A percentile compares a stretch with the other conserved stretches of the same genome.
phyloP scores from a whole-genome alignment of 1,140 invertebrate genomes.

The Drosophila kepulauana region DNA sequence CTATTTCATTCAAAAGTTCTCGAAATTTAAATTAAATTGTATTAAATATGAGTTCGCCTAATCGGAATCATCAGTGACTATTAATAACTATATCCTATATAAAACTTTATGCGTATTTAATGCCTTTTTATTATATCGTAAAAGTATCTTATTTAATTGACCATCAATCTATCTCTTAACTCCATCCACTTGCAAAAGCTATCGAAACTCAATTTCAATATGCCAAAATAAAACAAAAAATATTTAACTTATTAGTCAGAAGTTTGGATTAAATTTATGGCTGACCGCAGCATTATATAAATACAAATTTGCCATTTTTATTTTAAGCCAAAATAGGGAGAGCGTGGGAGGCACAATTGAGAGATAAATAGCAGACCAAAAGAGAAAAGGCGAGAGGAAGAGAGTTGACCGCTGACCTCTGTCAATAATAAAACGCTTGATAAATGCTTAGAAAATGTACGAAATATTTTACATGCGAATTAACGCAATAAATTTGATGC shows the following conservation, averaged over 20 bases:
- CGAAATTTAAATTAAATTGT: too few species aligned
- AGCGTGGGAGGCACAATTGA: neutral
- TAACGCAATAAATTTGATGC: slow-evolving; percentile 80
- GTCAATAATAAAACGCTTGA: slow-evolving; percentile 81
- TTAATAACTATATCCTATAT: neutral
- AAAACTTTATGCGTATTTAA: neutral
- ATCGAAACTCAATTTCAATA: slow-evolving; percentile 62
- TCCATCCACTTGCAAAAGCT: neutral
- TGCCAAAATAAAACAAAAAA: slow-evolving; percentile 40
- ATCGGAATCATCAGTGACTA: neutral
- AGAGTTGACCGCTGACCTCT: slow-evolving; percentile 45
- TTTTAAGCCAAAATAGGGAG: slow-evolving; percentile 57
- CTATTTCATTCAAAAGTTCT: too few species aligned
- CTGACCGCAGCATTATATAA: slow-evolving; percentile 56
- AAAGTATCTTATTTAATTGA: neutral
- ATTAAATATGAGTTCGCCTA: neutral
- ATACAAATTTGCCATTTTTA: slow-evolving; percentile 70
- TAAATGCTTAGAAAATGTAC: slow-evolving; percentile 76
- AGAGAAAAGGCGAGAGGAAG: neutral
- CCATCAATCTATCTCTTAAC: slow-evolving; percentile 15
- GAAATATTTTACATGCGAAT: slow-evolving; percentile 81
- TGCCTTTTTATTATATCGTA: neutral
- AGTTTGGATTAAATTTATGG: slow-evolving; percentile 60
- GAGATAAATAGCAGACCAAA: slow-evolving; percentile 9
- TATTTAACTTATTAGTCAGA: slow-evolving; percentile 60